Evolutionary conservation across 2,888 invertebrate species (phyloP), one percentile per base, ranked within the genome.

Genomic region (Conistra vaccinii): DNA sequence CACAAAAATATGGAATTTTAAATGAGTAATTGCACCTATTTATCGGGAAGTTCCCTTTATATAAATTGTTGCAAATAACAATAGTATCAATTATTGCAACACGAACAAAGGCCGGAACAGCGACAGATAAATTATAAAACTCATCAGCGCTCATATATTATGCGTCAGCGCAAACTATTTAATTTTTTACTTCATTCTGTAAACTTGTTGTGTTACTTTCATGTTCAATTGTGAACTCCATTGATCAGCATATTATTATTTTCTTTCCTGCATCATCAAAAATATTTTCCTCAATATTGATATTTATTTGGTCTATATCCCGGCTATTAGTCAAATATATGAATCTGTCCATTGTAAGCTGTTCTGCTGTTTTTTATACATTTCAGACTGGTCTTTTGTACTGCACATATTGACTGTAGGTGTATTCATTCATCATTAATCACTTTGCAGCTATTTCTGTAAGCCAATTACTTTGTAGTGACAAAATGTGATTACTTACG

Each of bases 401-500:
- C 26, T 61, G 26, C 55, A 80, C n/a, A 42, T 61, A 51, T 55
- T 48, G 26, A 35, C 48, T 39, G 32, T n/a, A 53, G 60, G 12
- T 42, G 23, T 63, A 60, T 12, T 23, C 45, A 55, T 80, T 55
- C 35, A 57, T 57, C 71, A 81, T 81, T 81, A 69, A 81, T 81
- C 71, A 82, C 35, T 63, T 68, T 35, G 48, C 39, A 68, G 68
- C 57, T 69, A 81, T 82, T 82, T 72, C 60, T 77, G 78, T 57
- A 57, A 63, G 68, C 57, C 68, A 80, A 78, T 83, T 80, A 83
- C 73, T 60, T 29, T 61, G 74, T 73, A 73, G 76, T 65, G 73
- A 80, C 77, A 86, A 85, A 80, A 76, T 81, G 45, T 82, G 78
- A 81, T 81, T 81, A 61, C 83, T 69, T 81, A 80, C 55, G 17